A percentile compares a stretch with the other conserved stretches of the same genome.
Conservation (phyloP, 2,797 vertebrate species). For the Tragopan temminckii region DNA sequence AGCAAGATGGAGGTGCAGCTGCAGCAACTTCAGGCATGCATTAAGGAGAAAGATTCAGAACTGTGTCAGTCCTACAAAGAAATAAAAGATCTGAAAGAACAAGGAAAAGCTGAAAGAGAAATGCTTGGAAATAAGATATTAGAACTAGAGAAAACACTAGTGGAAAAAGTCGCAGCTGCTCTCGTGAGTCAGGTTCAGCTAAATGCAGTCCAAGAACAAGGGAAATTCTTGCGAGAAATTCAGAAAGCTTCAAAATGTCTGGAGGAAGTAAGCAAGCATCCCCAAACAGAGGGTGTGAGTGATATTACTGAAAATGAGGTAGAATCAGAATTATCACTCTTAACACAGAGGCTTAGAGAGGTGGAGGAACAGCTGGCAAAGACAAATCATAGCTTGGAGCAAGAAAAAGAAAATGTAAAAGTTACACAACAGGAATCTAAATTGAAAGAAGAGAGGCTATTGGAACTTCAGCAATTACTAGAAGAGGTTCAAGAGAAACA, state of each 20-base stretch:
- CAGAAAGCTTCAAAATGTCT: not conserved
- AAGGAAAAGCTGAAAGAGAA: constrained; percentile 79
- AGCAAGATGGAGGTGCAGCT: constrained; percentile 78
- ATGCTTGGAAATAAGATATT: constrained; percentile 80
- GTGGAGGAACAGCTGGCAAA: constrained; percentile 84
- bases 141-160: constrained; percentile 86
- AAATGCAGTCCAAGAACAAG: constrained; percentile 85
- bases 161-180: constrained; percentile 87
- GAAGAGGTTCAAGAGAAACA: constrained; percentile 76
- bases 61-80: constrained; percentile 79
- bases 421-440: constrained; percentile 86
- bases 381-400: constrained; percentile 85
- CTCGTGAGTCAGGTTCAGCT: constrained; percentile 89
- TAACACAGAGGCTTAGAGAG: constrained; percentile 86
- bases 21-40: constrained; percentile 82
- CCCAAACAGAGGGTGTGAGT: not conserved
- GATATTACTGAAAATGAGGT: constrained; percentile 26
- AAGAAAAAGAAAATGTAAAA: constrained; percentile 87
- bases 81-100: constrained; percentile 80
- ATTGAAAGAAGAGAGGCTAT: constrained; percentile 87
- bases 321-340: constrained; percentile 74
- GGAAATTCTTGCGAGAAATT: constrained; percentile 21
- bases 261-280: constrained; percentile 35
- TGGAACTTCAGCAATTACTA: constrained; percentile 85
- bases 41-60: constrained; percentile 86